Conservation (phyloP, 2,888 invertebrate species). For the Epistrophella euchroma region DNA sequence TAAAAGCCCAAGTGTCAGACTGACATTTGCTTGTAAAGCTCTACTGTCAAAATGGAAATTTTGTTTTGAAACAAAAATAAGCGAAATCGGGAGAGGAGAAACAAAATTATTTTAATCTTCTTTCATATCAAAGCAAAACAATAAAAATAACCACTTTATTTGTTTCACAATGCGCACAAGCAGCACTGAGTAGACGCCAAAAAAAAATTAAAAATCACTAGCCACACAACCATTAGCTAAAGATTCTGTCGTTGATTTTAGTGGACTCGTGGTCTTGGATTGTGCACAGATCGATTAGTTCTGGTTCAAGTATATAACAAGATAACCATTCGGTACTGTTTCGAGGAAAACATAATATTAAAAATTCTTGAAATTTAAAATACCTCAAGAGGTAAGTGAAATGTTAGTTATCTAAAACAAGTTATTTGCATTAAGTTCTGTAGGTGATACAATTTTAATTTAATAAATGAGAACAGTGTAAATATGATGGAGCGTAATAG, state of each 20-base stretch:
- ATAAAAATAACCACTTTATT: constrained; percentile 12
- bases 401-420: neutral
- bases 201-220: neutral
- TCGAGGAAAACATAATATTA: neutral
- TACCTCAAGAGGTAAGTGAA: constrained; percentile 11
- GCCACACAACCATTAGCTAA: neutral
- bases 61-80: neutral
- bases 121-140: neutral
- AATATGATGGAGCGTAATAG: neutral
- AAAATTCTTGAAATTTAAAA: neutral
- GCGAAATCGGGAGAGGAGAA: neutral
- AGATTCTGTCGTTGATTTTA: neutral
- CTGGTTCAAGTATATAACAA: neutral
- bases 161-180: neutral
- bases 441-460: neutral
- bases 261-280: neutral
- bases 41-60: no score
- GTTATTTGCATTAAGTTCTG: no score
- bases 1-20: neutral
- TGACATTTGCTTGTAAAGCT: neutral
- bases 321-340: neutral
- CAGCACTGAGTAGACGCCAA: neutral
- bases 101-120: neutral
- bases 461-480: neutral
- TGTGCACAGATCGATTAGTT: constrained; percentile 11